phyloP scores from a whole-genome alignment of 2,113 vertebrate genomes.

The Pipa parva region DNA sequence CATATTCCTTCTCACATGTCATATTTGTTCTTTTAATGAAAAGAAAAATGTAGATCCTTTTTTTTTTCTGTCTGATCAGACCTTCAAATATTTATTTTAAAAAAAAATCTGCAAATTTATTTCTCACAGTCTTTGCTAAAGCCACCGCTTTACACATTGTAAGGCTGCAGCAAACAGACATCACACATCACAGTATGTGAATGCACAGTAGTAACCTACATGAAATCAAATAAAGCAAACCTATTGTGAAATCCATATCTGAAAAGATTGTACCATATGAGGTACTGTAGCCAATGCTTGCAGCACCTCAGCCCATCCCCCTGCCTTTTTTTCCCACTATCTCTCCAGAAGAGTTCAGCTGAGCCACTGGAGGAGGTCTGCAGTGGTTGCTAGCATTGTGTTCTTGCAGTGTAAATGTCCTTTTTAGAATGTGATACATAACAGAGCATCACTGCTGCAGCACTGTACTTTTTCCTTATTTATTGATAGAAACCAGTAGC shows the following conservation, averaged over 20 bases:
- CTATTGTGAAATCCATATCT: neutral
- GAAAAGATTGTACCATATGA: conserved; percentile 35
- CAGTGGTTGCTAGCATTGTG: conserved; percentile 3
- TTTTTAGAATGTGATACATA: neutral
- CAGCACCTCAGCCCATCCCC: conserved; percentile 30
- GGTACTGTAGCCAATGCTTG: conserved; percentile 31
- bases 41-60: too few relatives aligned
- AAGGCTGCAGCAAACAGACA: too few relatives aligned
- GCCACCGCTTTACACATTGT: too few relatives aligned
- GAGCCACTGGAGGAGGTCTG: conserved; percentile 16
- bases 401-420: neutral
- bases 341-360: conserved; percentile 18
- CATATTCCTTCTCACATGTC: too few relatives aligned
- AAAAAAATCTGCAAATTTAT: too few relatives aligned
- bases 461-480: neutral
- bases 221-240: conserved; percentile 30
- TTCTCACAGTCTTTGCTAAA: too few relatives aligned
- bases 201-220: neutral
- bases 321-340: neutral
- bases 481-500: neutral
- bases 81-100: too few relatives aligned
- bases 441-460: neutral
- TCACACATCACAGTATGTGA: too few relatives aligned
- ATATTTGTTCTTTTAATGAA: too few relatives aligned
- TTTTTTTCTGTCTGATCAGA: too few relatives aligned